phyloP scores from a whole-genome alignment of 2,888 invertebrate genomes.

The Epiblema foenella region DNA sequence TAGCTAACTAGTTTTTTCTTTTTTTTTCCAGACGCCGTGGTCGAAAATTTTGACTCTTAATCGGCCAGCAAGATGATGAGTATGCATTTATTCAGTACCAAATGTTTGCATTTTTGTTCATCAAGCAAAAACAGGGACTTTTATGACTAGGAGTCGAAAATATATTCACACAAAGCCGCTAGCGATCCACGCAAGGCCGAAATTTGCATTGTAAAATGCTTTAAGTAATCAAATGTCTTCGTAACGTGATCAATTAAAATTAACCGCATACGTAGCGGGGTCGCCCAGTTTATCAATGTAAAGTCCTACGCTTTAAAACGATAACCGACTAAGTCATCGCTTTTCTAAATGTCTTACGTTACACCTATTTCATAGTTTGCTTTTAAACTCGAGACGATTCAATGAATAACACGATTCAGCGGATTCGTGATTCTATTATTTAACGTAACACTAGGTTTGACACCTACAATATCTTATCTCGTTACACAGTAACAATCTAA shows the following conservation, averaged over 20 bases:
- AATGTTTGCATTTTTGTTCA: background rate
- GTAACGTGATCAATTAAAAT: constrained; percentile 25
- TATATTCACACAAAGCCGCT: constrained; percentile 1
- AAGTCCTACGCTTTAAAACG: background rate
- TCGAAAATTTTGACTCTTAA: too few relatives aligned
- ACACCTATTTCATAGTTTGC: background rate
- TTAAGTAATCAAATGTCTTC: constrained; percentile 20
- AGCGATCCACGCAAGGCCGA: constrained; percentile 18
- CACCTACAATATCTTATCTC: too few relatives aligned
- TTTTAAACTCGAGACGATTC: too few relatives aligned
- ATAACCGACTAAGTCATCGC: background rate
- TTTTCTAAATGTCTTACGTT: background rate
- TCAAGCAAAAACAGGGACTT: background rate
- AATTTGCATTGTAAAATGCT: constrained; percentile 27
- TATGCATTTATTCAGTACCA: too few relatives aligned
- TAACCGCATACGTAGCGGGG: constrained; percentile 11
- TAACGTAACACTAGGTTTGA: too few relatives aligned
- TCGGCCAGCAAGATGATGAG: too few relatives aligned
- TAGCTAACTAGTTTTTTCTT: too few relatives aligned
- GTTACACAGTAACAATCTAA: too few relatives aligned
- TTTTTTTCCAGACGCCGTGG: too few relatives aligned
- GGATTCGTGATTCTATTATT: too few relatives aligned
- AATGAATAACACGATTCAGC: too few relatives aligned
- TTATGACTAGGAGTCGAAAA: constrained; percentile 8
- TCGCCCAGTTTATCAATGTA: constrained; percentile 21